Base-by-base conservation (phyloP, 2,113 vertebrate species). In the Reinhardtius hippoglossoides region DNA sequence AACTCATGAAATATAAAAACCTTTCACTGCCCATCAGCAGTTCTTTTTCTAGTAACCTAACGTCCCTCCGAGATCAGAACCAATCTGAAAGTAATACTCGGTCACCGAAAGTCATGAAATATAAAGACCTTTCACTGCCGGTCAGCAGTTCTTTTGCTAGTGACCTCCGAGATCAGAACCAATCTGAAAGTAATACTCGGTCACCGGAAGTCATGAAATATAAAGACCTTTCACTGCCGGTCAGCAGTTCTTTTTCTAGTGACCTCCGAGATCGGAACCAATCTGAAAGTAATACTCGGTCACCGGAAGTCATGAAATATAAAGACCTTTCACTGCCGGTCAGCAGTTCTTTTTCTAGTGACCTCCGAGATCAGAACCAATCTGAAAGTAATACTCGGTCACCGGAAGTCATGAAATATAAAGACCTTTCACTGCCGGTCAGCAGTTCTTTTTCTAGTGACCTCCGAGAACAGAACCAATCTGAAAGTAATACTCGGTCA, bases 1-100 rank as follows among this genome's bases (percentile, higher is more conserved):
- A 99, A 89, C 95, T 99, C 52, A 96, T 97, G 95, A 97, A 99
- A 84, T 96, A 95, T 70, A 99, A 97, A 65, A 95, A 96, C 0
- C 24, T 95, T 5, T 95, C 96, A 0, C 90, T 97, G n/a, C n/a
- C n/a, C n/a, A n/a, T 86, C 7, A 87, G 65, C 24, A 74, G 0
- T 89, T 92, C 66, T 50, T 85, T 71, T 82, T 89, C 80, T 3
- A 92, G 94, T 48, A 97, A 94, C 0, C 89, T 95, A 0, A 93
- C 95, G 69, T 94, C 93, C 0, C 78, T 94, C 0, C 93, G 93
- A 0, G 97, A 98, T 74, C 96, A 87, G 15, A 91, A 84, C 58
- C 79, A 75, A n/a, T 58, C 90, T 76, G 92, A 95, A 55, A 88
- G 62, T 71, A 91, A 82, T 35, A 27, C 80, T 58, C 91, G 2